Evolutionary conservation across 2,888 invertebrate genomes (phyloP).

Genomic region (Icerya purchasi): DNA sequence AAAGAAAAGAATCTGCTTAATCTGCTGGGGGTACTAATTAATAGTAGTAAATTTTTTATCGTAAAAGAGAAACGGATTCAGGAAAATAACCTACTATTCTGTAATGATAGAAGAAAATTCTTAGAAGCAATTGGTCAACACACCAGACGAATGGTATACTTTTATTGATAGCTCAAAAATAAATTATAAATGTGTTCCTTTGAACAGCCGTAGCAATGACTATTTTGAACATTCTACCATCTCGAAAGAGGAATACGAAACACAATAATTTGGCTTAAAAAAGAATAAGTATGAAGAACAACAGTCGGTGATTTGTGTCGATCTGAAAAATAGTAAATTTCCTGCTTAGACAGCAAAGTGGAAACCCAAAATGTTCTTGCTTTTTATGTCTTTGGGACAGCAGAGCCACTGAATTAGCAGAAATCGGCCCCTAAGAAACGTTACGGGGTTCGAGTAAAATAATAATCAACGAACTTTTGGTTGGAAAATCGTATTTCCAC

Average conservation of each 20-base stretch:
- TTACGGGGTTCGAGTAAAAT: too few species aligned
- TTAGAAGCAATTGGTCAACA: slow-evolving; percentile 4
- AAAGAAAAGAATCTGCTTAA: slow-evolving; percentile 8
- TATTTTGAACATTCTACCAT: slow-evolving; percentile 5
- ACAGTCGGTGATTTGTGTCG: not conserved
- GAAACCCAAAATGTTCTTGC: not conserved
- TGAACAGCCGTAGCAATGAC: slow-evolving; percentile 22
- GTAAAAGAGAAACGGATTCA: slow-evolving; percentile 12
- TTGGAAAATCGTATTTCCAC: not conserved
- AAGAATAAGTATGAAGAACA: not conserved
- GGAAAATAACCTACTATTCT: slow-evolving; percentile 8
- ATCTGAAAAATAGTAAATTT: not conserved
- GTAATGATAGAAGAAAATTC: slow-evolving; percentile 5
- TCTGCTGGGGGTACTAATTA: not conserved
- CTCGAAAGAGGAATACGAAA: not conserved
- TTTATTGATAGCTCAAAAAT: slow-evolving; percentile 19
- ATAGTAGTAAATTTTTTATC: slow-evolving; percentile 2
- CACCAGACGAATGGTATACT: slow-evolving; percentile 19
- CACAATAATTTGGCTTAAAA: not conserved
- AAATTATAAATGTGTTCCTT: slow-evolving; percentile 20
- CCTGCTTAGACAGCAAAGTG: not conserved
- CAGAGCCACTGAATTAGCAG: not conserved
- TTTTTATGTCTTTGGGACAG: not conserved
- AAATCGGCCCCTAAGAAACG: not conserved
- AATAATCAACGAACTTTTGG: too few species aligned